Conservation (phyloP, 1,140 invertebrate species). For the Leptoteleia sp. region DNA sequence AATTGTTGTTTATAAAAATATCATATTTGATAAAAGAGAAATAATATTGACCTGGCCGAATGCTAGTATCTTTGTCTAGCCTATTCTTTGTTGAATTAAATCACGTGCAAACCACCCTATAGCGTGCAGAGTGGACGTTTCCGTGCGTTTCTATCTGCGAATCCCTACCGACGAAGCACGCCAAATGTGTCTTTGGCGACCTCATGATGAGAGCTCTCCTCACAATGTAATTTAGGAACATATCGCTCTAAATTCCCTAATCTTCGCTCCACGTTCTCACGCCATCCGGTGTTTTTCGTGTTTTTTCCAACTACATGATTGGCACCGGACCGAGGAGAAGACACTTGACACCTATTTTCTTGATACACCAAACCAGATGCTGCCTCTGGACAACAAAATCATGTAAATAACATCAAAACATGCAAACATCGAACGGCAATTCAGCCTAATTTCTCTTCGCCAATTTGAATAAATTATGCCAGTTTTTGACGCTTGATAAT, state of each 20-base stretch:
- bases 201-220: slow-evolving; percentile 34
- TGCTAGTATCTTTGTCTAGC: slow-evolving; percentile 8
- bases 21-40: no score
- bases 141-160: slow-evolving; percentile 39
- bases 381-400: background rate
- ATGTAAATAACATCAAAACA: slow-evolving; percentile 10
- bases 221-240: slow-evolving; percentile 34
- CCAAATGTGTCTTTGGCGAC: slow-evolving; percentile 52
- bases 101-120: slow-evolving; percentile 41
- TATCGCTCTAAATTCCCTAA: slow-evolving; percentile 26
- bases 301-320: background rate
- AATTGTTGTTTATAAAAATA: no score
- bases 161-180: slow-evolving; percentile 19
- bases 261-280: slow-evolving; percentile 36
- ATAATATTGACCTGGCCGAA: no score
- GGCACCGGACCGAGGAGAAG: background rate
- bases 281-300: slow-evolving; percentile 27
- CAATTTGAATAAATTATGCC: no score
- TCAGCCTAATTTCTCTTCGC: no score
- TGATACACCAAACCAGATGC: background rate
- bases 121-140: slow-evolving; percentile 54
- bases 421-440: background rate
- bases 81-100: slow-evolving; percentile 39
- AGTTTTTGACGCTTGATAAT: no score
- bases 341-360: slow-evolving; percentile 29